Evolutionary conservation across 64 coral and sea anemone species (phyloP).

Genomic region (Cladopsammia gracilis): DNA sequence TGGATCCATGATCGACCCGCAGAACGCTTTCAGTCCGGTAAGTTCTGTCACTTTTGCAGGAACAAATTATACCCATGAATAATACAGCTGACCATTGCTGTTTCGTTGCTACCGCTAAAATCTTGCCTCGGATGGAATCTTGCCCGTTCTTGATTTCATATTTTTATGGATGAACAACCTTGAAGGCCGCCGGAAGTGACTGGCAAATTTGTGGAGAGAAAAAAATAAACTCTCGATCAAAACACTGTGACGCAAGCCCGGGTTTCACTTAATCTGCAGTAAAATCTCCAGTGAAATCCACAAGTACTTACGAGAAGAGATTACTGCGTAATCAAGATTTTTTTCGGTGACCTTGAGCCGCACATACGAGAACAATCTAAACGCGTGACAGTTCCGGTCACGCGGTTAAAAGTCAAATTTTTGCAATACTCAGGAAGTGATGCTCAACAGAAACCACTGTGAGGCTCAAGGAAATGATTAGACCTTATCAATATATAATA

Average conservation of each 20-base stretch:
- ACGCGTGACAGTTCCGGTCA: background rate
- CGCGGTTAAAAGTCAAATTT: background rate
- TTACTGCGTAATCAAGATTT: conserved; percentile 2
- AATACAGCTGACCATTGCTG: background rate
- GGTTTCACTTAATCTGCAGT: background rate
- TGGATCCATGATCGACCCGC: conserved; percentile 12
- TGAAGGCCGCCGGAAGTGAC: background rate
- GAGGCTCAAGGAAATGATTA: no score
- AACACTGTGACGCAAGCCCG: background rate
- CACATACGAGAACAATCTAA: background rate
- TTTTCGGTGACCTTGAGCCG: background rate
- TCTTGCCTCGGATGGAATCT: background rate
- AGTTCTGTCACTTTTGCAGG: conserved; percentile 2
- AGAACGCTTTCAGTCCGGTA: conserved; percentile 11
- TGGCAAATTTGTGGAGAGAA: background rate
- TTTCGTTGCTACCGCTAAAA: background rate
- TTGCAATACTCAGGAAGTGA: no score
- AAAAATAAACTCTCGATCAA: background rate
- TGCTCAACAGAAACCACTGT: no score
- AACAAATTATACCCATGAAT: conserved; percentile 50
- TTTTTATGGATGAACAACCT: background rate
- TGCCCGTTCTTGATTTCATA: no score
- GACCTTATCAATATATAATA: no score
- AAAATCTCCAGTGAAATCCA: background rate
- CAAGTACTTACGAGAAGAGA: background rate